Conservation (phyloP, 2,113 vertebrate genomes). For the Eira barbara region DNA sequence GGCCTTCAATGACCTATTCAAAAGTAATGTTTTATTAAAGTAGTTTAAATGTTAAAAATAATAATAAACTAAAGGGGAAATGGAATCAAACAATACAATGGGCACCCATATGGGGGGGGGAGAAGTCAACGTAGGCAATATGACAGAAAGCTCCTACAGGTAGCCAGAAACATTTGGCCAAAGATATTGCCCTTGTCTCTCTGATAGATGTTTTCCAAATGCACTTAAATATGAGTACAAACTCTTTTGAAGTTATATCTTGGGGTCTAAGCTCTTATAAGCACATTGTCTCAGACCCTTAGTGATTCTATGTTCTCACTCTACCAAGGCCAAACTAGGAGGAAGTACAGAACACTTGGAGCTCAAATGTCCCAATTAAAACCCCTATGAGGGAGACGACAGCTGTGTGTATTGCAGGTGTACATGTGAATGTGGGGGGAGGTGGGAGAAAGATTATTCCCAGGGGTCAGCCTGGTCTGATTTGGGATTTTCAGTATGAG, state of each 20-base stretch:
- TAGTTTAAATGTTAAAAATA: not conserved
- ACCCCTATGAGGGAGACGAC: not conserved
- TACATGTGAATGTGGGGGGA: too few relatives aligned
- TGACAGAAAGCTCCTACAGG: not conserved
- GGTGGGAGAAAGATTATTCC: not conserved
- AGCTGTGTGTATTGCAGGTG: not conserved
- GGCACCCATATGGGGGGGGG: not conserved
- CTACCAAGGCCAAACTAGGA: not conserved
- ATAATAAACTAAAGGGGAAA: not conserved
- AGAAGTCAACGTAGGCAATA: not conserved
- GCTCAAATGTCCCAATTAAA: not conserved
- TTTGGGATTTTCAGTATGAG: not conserved
- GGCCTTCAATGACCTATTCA: not conserved
- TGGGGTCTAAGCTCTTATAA: not conserved
- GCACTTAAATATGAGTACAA: not conserved
- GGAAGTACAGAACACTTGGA: not conserved
- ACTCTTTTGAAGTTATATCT: not conserved
- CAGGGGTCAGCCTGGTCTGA: too few relatives aligned
- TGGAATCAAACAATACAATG: not conserved
- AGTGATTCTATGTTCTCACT: not conserved
- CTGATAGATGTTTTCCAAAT: not conserved
- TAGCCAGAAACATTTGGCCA: not conserved
- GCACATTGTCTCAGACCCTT: not conserved
- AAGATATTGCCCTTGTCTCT: not conserved
- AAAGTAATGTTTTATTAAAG: constrained; percentile 17